Percentiles rank a stretch among this genome's conserved stretches.
Conservation (phyloP, 2,888 invertebrate genomes). For the Zeuzera pyrina region DNA sequence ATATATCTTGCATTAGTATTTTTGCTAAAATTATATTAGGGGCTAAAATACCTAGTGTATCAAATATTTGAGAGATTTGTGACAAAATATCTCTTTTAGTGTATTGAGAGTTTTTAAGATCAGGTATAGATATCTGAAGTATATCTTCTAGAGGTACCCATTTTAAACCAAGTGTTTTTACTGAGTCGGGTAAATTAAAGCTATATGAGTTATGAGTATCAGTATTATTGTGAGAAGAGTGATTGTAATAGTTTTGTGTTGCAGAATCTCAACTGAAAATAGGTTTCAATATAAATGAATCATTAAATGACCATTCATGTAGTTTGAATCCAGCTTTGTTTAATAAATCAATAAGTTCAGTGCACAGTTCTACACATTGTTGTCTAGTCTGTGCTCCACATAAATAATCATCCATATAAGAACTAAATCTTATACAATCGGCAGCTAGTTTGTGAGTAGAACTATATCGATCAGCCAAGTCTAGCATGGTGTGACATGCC, state of each 20-base stretch:
- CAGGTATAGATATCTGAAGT: conserved; percentile 3
- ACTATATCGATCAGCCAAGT: too few relatives aligned
- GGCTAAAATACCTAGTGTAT: conserved; percentile 1
- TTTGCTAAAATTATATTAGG: not conserved
- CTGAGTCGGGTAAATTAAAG: conserved; percentile 1
- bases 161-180: conserved; percentile 8
- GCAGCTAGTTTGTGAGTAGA: conserved; percentile 3
- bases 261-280: not conserved
- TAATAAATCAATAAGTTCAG: conserved; percentile 6
- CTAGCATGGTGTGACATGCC: too few relatives aligned
- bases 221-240: too few relatives aligned
- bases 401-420: conserved; percentile 7
- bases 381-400: not conserved
- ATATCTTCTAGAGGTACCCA: conserved; percentile 5
- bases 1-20: not conserved
- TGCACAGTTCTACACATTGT: conserved; percentile 1
- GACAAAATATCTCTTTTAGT: not conserved
- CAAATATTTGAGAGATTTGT: conserved; percentile 1
- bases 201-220: too few relatives aligned
- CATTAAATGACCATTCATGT: conserved; percentile 10
- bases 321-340: conserved; percentile 5
- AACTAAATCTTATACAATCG: conserved; percentile 1
- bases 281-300: conserved; percentile 1
- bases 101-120: not conserved
- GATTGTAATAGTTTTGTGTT: too few relatives aligned